Conservation (phyloP, 2,113 vertebrate species). For the Callionymus lyra region DNA sequence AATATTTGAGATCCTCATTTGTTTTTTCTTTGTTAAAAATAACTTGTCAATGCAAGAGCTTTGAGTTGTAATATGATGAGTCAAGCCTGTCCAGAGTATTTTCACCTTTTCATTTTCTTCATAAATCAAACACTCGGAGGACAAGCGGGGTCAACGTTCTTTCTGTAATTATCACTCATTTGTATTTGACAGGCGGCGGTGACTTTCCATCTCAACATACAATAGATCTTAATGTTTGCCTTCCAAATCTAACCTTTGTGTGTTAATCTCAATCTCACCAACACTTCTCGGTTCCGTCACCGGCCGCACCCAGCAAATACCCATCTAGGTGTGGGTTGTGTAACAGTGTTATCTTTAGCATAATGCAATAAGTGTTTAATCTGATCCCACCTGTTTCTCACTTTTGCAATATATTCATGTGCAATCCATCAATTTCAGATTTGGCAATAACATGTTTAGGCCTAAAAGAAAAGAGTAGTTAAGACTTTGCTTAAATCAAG, state of each 20-base stretch:
- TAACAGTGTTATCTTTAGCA: slow-evolving; percentile 53
- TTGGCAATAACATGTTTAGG: too few relatives aligned
- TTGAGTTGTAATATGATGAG: slow-evolving; percentile 47
- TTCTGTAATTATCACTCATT: slow-evolving; percentile 50
- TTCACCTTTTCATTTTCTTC: slow-evolving; percentile 38
- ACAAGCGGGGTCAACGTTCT: slow-evolving; percentile 42
- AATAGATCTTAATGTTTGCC: slow-evolving; percentile 59
- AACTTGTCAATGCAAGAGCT: slow-evolving; percentile 35
- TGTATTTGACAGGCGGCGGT: slow-evolving; percentile 59
- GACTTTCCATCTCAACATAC: slow-evolving; percentile 52
- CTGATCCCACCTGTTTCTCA: slow-evolving; percentile 30
- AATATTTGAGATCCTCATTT: slow-evolving; percentile 29
- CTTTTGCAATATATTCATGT: too few relatives aligned
- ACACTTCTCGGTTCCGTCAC: slow-evolving; percentile 48
- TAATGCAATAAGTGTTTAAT: slow-evolving; percentile 52
- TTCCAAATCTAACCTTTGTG: slow-evolving; percentile 63
- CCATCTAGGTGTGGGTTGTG: slow-evolving; percentile 51
- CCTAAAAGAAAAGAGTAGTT: too few relatives aligned
- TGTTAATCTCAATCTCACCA: slow-evolving; percentile 50
- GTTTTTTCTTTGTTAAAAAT: slow-evolving; percentile 2
- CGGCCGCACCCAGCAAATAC: slow-evolving; percentile 49
- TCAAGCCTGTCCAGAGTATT: slow-evolving; percentile 35
- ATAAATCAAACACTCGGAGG: slow-evolving; percentile 50
- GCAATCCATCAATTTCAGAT: too few relatives aligned
- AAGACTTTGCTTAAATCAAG: too few relatives aligned